Conservation (phyloP, 2,797 vertebrate species). For the Sebastolobus altivelis region DNA sequence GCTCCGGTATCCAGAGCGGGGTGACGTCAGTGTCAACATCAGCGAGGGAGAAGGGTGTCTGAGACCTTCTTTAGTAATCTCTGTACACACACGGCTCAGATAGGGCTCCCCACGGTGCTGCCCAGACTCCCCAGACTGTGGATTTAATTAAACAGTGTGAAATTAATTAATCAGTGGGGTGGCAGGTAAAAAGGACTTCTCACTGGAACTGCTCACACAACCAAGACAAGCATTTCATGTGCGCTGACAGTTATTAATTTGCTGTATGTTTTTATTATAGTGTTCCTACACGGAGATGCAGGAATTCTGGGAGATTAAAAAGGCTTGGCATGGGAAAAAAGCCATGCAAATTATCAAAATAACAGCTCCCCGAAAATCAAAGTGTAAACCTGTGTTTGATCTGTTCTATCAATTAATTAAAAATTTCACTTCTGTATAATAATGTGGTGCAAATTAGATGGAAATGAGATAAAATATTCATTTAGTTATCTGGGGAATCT, state of each 20-base stretch:
- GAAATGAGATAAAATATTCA: constrained; percentile 90
- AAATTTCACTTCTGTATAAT: constrained; percentile 86
- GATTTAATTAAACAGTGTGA: constrained; percentile 88
- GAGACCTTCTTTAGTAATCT: constrained; percentile 80
- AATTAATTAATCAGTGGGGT: constrained; percentile 86
- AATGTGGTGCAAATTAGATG: constrained; percentile 89
- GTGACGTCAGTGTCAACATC: constrained; percentile 87
- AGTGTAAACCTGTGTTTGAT: constrained; percentile 88
- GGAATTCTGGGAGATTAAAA: constrained; percentile 71
- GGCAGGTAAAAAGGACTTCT: constrained; percentile 81
- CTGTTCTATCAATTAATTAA: constrained; percentile 89
- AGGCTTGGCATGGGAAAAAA: constrained; percentile 69
- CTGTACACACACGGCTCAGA: constrained; percentile 71
- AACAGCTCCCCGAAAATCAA: constrained; percentile 82
- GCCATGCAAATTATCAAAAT: constrained; percentile 81
- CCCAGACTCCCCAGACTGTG: constrained; percentile 81
- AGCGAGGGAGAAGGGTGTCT: constrained; percentile 80
- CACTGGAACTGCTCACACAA: constrained; percentile 75
- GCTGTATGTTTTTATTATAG: constrained; percentile 74
- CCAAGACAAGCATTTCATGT: constrained; percentile 79
- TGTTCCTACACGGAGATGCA: constrained; percentile 70
- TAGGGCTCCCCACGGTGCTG: constrained; percentile 70
- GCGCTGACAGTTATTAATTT: constrained; percentile 82
- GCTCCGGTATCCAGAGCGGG: constrained; percentile 85
- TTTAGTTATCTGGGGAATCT: constrained; percentile 88